Percentiles rank a stretch among this genome's conserved stretches.
phyloP scores from a whole-genome alignment of 37 sponge, comb jelly and placozoan species.

The Ephydatia muelleri region DNA sequence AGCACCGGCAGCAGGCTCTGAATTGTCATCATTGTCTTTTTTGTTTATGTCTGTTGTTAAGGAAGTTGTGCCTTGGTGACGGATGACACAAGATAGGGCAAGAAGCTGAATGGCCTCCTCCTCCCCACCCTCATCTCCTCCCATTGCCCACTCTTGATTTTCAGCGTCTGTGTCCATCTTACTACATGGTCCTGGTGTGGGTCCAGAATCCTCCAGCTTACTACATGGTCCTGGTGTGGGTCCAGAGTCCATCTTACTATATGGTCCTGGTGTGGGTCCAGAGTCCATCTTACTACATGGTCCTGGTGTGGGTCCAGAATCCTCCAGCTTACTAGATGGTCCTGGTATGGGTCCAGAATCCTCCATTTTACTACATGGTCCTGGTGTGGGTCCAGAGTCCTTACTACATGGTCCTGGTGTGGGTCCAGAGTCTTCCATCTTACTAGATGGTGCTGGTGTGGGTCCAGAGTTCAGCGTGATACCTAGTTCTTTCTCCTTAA shows the following conservation, averaged over 20 bases:
- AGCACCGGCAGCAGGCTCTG: background rate
- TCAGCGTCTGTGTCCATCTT: background rate
- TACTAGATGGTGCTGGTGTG: background rate
- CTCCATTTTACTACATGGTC: background rate
- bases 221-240: too few species aligned
- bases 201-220: background rate
- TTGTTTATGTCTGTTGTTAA: background rate
- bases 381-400: background rate
- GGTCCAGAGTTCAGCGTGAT: background rate
- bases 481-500: constrained; percentile 1
- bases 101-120: background rate
- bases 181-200: too few species aligned
- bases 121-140: background rate
- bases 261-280: too few species aligned
- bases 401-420: background rate
- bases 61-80: background rate
- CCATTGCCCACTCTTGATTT: background rate
- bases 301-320: background rate
- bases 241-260: too few species aligned
- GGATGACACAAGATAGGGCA: background rate
- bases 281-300: too few species aligned
- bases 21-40: background rate
- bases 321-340: background rate
- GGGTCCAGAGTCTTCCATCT: background rate
- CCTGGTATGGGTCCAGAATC: background rate